Evolutionary conservation across 1,140 invertebrate genomes (phyloP), one percentile per base, ranked within the genome.

Genomic region (Lycorma delicatula): DNA sequence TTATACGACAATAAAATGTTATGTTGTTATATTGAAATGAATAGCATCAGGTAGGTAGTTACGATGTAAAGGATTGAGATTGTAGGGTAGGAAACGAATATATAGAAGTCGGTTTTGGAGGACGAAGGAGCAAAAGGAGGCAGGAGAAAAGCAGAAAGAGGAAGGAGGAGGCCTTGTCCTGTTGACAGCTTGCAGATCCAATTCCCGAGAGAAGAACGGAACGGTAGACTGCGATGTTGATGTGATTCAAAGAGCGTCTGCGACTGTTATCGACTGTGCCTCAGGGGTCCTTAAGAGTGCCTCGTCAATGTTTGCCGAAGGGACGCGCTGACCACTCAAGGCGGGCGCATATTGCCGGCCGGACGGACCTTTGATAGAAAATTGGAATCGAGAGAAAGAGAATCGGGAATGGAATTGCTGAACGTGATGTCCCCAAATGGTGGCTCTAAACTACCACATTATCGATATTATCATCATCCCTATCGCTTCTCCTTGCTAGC

Each of bases 301-400:
- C 16, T 44, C 41, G 41, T 44, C 41, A 44, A 44, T 44, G 41
- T 44, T 44, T 44, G 41, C 41, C 41, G 41, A 44, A 44, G 41
- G 41, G 41, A 44, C 41, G 41, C 41, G 41, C 41, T 44, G 41
- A 44, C 41, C 41, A 44, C 41, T 44, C 41, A 44, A 44, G 41
- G 5, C 41, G 41, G n/a, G 41, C 41, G 13, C 41, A 44, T 44
- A 44, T 44, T 22, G 41, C 41, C 41, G n/a, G n/a, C n/a, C n/a
- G n/a, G n/a, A n/a, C n/a, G 41, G 41, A 44, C 41, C 41, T 44
- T 44, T 44, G 41, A 44, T 44, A 44, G 41, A 44, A 44, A 44
- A 44, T 44, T 44, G 41, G 41, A 44, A 44, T 20, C 41, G 16
- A 22, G 41, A 3, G 41, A 44, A 44, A 44, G 41, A 44, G 41